Conservation (phyloP, 2,113 vertebrate species). For the Triplophysa siluroides region DNA sequence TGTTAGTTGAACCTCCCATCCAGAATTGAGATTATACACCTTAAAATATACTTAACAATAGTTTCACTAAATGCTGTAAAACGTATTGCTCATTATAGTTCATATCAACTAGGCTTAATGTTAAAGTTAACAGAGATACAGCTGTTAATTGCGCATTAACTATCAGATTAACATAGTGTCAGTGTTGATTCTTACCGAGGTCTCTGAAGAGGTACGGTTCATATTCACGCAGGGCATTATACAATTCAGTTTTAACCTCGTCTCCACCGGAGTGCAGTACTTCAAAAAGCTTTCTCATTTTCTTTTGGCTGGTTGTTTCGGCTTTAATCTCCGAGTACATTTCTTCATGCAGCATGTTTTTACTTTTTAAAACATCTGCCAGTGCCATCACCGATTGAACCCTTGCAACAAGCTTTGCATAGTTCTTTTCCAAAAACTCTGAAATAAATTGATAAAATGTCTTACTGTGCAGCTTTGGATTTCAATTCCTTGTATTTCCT, state of each 20-base stretch:
- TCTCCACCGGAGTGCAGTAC: background rate
- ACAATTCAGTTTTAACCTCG: background rate
- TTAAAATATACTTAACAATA: too few species aligned
- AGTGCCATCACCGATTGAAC: conserved; percentile 16
- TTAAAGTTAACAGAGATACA: too few species aligned
- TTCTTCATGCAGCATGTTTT: background rate
- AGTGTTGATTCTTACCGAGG: background rate
- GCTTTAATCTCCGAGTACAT: background rate
- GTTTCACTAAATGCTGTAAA: too few species aligned
- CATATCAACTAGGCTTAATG: too few species aligned
- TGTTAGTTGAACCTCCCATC: too few species aligned
- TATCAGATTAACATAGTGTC: background rate
- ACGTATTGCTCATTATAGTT: too few species aligned
- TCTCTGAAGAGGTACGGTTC: background rate
- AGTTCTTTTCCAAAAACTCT: background rate
- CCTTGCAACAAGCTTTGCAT: background rate
- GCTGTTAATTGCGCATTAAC: too few species aligned
- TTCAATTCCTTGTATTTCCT: too few species aligned
- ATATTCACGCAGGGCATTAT: background rate
- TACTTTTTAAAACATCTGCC: background rate
- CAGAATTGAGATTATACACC: too few species aligned
- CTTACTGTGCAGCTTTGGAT: background rate
- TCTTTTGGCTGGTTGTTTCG: background rate
- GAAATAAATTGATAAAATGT: background rate
- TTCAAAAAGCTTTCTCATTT: background rate